These are phyloP conservation scores for Ectemnius continuus DNA, from an alignment of 2,888 invertebrate genomes.

Conservation along the genomic window DNA sequence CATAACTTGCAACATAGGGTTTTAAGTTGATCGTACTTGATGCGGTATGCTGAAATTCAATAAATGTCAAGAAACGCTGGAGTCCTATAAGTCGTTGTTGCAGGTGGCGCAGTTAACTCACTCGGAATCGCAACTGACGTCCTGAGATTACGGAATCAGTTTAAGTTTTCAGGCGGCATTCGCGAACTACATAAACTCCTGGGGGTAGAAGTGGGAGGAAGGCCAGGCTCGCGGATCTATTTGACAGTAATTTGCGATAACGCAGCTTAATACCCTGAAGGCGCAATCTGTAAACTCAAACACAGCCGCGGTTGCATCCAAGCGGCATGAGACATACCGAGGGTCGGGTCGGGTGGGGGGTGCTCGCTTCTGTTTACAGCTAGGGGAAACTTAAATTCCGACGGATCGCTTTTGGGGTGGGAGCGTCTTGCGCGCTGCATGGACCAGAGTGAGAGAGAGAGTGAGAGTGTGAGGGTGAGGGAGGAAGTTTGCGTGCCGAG, in stretches of 20 bases:
- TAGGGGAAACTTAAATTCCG: slow-evolving; percentile 60
- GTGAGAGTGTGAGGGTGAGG: too few species aligned
- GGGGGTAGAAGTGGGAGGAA: slow-evolving; percentile 20
- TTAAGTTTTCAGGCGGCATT: slow-evolving; percentile 5
- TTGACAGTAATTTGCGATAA: slow-evolving; percentile 59
- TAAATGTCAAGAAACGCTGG: too few species aligned
- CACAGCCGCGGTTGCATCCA: slow-evolving; percentile 58
- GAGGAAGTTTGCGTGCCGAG: too few species aligned
- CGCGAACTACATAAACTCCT: slow-evolving; percentile 3
- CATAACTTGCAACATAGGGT: too few species aligned
- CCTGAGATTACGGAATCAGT: slow-evolving; percentile 13
- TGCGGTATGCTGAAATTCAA: too few species aligned
- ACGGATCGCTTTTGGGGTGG: slow-evolving; percentile 30
- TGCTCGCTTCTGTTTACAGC: slow-evolving; percentile 51
- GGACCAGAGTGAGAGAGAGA: slow-evolving; percentile 7
- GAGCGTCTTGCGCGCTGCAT: slow-evolving; percentile 26
- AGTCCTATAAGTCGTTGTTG: too few species aligned
- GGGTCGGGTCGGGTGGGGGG: slow-evolving; percentile 44
- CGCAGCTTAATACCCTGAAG: slow-evolving; percentile 60
- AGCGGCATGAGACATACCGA: slow-evolving; percentile 56
- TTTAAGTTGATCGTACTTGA: too few species aligned
- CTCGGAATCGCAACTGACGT: neutral
- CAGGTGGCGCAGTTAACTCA: too few species aligned
- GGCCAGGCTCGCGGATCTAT: slow-evolving; percentile 24
- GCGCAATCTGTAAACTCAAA: slow-evolving; percentile 65